A percentile compares a stretch with the other conserved stretches of the same genome.
Evolutionary conservation across 2,888 invertebrate species (phyloP).

Genomic region (Papilio gigon): DNA sequence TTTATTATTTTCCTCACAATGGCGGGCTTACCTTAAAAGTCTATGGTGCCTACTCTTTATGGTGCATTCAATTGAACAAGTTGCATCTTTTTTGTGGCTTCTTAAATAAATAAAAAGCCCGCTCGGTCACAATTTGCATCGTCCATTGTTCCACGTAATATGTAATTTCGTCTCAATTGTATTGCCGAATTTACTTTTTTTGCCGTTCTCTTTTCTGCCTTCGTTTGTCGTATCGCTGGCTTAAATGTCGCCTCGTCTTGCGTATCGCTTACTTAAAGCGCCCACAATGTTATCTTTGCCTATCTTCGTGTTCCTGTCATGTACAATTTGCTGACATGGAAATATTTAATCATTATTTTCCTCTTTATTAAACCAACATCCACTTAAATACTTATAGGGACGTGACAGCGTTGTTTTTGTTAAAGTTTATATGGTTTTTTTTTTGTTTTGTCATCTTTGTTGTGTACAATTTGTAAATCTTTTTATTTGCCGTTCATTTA

Average conservation of each 20-base stretch:
- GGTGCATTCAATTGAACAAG: constrained; percentile 65
- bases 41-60: constrained; percentile 59
- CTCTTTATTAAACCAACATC: constrained; percentile 2
- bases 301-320: constrained; percentile 39
- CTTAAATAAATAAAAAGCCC: constrained; percentile 66
- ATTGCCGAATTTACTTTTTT: constrained; percentile 60
- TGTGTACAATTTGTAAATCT: constrained; percentile 32
- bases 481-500: constrained; percentile 31
- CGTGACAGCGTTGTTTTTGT: constrained; percentile 1
- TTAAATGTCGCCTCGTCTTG: constrained; percentile 38
- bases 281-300: constrained; percentile 33
- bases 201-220: constrained; percentile 54
- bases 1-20: constrained; percentile 65
- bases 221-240: constrained; percentile 48
- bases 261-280: constrained; percentile 33
- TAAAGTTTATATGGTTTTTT: not conserved
- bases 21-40: constrained; percentile 62
- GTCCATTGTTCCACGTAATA: constrained; percentile 72
- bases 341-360: constrained; percentile 30
- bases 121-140: constrained; percentile 72
- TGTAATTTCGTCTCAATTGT: constrained; percentile 69
- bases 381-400: not conserved
- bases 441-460: constrained; percentile 38
- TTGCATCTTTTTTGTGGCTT: constrained; percentile 62
- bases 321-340: constrained; percentile 24